These are phyloP conservation scores for Melitaea cinxia DNA, from an alignment of 1,140 invertebrate species.

Conservation along the genomic window DNA sequence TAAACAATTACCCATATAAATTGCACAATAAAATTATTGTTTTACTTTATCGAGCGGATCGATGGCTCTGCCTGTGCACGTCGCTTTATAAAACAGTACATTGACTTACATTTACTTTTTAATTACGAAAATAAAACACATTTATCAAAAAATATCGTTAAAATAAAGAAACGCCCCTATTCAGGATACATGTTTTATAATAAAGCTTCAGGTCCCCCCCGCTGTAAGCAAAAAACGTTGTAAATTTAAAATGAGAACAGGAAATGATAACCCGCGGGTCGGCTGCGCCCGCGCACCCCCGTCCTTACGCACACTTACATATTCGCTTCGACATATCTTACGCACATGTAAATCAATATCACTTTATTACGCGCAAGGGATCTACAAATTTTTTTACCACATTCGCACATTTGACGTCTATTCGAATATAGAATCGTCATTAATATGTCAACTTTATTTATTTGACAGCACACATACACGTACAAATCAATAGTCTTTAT, in stretches of 20 bases:
- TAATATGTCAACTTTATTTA: neutral
- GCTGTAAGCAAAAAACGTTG: constrained; percentile 68
- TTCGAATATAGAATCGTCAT: neutral
- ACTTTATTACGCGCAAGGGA: neutral
- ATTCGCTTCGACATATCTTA: constrained; percentile 30
- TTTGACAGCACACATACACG: neutral
- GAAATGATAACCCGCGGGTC: constrained; percentile 79
- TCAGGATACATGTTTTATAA: constrained; percentile 46
- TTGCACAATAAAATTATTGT: constrained; percentile 59
- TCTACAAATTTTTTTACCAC: neutral
- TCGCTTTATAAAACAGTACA: constrained; percentile 24
- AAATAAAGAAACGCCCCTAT: constrained; percentile 7
- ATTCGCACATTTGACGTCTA: neutral
- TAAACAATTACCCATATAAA: constrained; percentile 72
- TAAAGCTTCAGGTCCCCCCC: constrained; percentile 57
- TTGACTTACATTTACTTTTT: too few species aligned
- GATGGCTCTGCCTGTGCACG: constrained; percentile 19
- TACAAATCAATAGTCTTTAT: too few species aligned
- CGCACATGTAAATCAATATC: too few species aligned
- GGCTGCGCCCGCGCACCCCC: constrained; percentile 50
- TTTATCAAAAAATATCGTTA: constrained; percentile 16
- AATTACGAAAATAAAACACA: neutral
- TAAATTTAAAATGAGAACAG: constrained; percentile 78
- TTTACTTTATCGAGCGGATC: constrained; percentile 62
- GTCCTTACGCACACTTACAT: constrained; percentile 47